Evolutionary conservation across 2,113 vertebrate genomes (phyloP).

Genomic region (Megalops atlanticus): DNA sequence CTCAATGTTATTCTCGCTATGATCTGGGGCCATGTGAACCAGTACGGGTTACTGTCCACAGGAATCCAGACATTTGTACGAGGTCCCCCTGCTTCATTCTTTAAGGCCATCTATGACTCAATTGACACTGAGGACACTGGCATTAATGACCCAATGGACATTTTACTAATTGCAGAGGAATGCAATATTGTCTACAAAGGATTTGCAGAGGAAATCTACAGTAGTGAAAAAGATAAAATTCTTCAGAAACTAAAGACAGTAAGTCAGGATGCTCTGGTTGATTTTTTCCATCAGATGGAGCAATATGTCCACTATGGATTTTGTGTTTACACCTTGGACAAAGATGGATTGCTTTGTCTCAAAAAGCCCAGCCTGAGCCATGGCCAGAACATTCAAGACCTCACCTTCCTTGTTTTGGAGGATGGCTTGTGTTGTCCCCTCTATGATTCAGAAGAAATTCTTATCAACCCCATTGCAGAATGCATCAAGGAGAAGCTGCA

Average conservation of each 20-base stretch:
- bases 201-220: neutral
- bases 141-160: conserved; percentile 25
- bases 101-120: conserved; percentile 36
- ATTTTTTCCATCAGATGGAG: conserved; percentile 23
- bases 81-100: conserved; percentile 31
- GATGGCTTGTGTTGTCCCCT: conserved; percentile 34
- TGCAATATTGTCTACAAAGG: neutral
- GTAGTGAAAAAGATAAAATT: neutral
- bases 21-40: conserved; percentile 31
- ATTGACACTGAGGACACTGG: conserved; percentile 26
- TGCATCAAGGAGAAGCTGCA: neutral
- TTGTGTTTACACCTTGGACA: conserved; percentile 27
- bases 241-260: conserved; percentile 23
- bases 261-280: conserved; percentile 15
- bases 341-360: conserved; percentile 21
- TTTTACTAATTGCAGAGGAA: conserved; percentile 23
- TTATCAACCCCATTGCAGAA: conserved; percentile 19
- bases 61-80: conserved; percentile 17
- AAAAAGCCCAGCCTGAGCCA: neutral
- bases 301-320: conserved; percentile 32
- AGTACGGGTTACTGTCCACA: conserved; percentile 30
- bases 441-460: conserved; percentile 29
- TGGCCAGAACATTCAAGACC: neutral
- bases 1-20: conserved; percentile 34
- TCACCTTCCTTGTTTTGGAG: conserved; percentile 31